Evolutionary conservation across 1,140 invertebrate species (phyloP).

Genomic region (Amphibalanus amphitrite): DNA sequence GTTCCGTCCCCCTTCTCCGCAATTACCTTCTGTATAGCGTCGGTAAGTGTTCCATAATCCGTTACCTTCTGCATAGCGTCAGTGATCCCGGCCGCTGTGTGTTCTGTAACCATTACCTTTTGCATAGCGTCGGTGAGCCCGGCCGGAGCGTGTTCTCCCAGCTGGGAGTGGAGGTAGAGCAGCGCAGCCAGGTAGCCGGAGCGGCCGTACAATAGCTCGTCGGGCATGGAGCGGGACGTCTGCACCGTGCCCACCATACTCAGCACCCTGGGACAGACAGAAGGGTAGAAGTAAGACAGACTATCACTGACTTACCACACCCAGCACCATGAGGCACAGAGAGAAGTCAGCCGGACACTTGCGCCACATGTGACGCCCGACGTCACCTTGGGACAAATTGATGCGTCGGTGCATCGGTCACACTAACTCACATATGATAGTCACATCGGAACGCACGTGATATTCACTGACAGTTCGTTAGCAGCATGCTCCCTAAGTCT

Average conservation of each 20-base stretch:
- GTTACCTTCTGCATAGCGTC: neutral
- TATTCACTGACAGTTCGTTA: no score
- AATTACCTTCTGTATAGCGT: neutral
- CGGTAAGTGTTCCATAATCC: neutral
- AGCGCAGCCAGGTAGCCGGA: slow-evolving; percentile 64
- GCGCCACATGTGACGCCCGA: neutral
- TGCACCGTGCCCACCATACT: neutral
- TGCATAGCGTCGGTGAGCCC: neutral
- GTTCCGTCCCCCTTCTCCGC: neutral
- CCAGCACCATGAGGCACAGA: neutral
- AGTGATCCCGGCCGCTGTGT: no score
- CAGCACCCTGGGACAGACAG: slow-evolving; percentile 10
- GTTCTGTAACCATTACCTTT: neutral
- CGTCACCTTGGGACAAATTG: neutral
- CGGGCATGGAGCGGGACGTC: slow-evolving; percentile 33
- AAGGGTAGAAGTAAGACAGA: neutral
- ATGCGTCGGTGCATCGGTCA: neutral
- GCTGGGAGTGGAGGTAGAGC: slow-evolving; percentile 19
- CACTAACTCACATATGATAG: no score
- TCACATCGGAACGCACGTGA: no score
- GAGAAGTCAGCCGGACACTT: neutral
- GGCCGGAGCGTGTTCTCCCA: neutral
- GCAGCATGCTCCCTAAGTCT: no score
- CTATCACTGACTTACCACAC: neutral
- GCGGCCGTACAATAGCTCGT: slow-evolving; percentile 71